phyloP scores from a whole-genome alignment of 2,113 vertebrate species.

The Spea bombifrons region DNA sequence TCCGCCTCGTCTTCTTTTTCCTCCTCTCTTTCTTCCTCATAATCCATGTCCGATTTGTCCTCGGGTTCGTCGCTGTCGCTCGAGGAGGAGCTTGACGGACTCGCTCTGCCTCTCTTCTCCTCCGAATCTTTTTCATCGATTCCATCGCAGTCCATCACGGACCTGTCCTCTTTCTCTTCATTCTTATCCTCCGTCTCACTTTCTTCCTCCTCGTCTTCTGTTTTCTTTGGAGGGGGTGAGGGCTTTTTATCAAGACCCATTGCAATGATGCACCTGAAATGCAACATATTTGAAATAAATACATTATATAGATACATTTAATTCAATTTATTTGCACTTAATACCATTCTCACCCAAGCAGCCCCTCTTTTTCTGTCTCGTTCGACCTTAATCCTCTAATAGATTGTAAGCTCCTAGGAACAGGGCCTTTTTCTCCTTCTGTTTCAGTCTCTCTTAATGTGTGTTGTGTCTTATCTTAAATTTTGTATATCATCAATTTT shows the following conservation, averaged over 20 bases:
- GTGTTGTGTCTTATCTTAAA: too few relatives aligned
- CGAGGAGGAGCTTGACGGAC: neutral
- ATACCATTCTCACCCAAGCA: too few relatives aligned
- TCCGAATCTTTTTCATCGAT: slow-evolving; percentile 3
- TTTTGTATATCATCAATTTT: too few relatives aligned
- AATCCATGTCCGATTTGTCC: slow-evolving; percentile 25
- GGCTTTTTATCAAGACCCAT: slow-evolving; percentile 84
- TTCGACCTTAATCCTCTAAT: too few relatives aligned
- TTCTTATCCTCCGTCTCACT: slow-evolving; percentile 28
- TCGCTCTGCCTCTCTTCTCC: neutral
- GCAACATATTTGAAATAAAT: neutral
- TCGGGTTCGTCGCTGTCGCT: slow-evolving; percentile 15
- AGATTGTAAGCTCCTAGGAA: too few relatives aligned
- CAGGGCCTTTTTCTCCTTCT: too few relatives aligned
- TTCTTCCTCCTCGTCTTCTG: slow-evolving; percentile 49
- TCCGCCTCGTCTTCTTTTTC: neutral
- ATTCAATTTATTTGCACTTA: too few relatives aligned
- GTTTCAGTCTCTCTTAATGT: too few relatives aligned
- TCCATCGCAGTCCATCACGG: neutral
- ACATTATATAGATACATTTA: too few relatives aligned
- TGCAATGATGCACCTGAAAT: slow-evolving; percentile 81
- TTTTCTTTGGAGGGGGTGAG: slow-evolving; percentile 65
- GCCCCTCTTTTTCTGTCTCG: too few relatives aligned
- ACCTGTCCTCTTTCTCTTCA: slow-evolving; percentile 33
- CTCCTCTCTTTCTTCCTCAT: slow-evolving; percentile 35